phyloP scores from a whole-genome alignment of 1,140 invertebrate genomes.

The Geopemphigus sp. region DNA sequence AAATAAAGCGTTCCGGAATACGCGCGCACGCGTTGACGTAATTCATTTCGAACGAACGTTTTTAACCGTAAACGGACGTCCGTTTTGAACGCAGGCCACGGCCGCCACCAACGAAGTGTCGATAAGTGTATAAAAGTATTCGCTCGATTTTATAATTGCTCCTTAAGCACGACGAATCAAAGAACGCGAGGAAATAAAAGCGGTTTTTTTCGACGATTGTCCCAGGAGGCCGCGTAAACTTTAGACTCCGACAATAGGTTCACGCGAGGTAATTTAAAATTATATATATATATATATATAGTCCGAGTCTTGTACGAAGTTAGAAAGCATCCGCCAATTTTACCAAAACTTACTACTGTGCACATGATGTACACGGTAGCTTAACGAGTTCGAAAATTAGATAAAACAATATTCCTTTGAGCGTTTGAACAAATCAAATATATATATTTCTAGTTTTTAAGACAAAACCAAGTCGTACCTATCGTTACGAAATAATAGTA shows the following conservation, averaged over 20 bases:
- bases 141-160: slow-evolving; percentile 24
- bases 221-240: slow-evolving; percentile 11
- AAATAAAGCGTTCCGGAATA: no score
- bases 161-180: background rate
- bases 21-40: no score
- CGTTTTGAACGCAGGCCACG: no score
- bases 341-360: background rate
- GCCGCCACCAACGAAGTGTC: background rate
- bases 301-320: slow-evolving; percentile 29
- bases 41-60: no score
- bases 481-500: slow-evolving; percentile 11
- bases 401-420: slow-evolving; percentile 29
- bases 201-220: slow-evolving; percentile 13
- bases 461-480: background rate
- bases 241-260: slow-evolving; percentile 1
- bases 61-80: no score
- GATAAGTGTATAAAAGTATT: background rate
- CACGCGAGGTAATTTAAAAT: slow-evolving; percentile 28
- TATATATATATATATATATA: background rate
- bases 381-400: slow-evolving; percentile 16
- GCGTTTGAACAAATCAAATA: background rate
- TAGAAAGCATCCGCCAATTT: slow-evolving; percentile 17
- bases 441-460: background rate
- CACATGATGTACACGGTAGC: no score
- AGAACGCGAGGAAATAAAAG: slow-evolving; percentile 18